Evolutionary conservation across 2,888 invertebrate genomes (phyloP), one percentile per base, ranked within the genome.

Genomic region (Smittia sp.): DNA sequence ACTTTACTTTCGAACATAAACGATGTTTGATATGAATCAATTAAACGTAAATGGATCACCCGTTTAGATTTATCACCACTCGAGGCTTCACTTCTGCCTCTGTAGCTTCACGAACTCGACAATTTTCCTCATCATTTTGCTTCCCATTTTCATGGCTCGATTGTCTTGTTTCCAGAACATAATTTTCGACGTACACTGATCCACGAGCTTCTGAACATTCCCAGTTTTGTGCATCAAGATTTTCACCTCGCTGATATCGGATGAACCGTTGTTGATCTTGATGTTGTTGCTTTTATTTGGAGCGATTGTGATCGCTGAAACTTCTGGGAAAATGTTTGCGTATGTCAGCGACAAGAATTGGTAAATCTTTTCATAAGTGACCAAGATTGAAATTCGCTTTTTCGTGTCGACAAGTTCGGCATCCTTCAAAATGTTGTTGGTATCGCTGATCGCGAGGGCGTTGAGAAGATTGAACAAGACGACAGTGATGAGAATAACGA

Each of bases 381-480:
- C 13, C 13, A 67, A 13, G 0, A 67, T 67, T 38, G 39, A 11
- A 2, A 67, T 67, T 38, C 66, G 15, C 1, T 67, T 67, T 1
- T 20, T 20, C 2, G 22, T 38, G 18, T 67, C 66, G 6, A 67
- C 66, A 9, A 67, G 15, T 67, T 67, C 66, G 1, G 66, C 66
- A 20, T 32, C 20, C 22, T 67, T 67, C 66, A 67, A 38, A 20
- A 67, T 32, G 18, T 67, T n/a, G 13, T 38, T 20, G 9, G 66
- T 67, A 15, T 67, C 66, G 18, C 39, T 32, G 7, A 67, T 39
- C 0, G 66, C 66, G 1, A 67, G 39, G 11, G 66, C 66, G 39
- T 67, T 67, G 0, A 67, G 6, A 20, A 67, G 22, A 39, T 67
- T 67, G 9, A 67, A 67, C 32, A 67, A 13, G 13, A 67, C 39